Evolutionary conservation across 2,797 vertebrate genomes (phyloP), one percentile per base, ranked within the genome.

Genomic region (Lutjanus campechanus): DNA sequence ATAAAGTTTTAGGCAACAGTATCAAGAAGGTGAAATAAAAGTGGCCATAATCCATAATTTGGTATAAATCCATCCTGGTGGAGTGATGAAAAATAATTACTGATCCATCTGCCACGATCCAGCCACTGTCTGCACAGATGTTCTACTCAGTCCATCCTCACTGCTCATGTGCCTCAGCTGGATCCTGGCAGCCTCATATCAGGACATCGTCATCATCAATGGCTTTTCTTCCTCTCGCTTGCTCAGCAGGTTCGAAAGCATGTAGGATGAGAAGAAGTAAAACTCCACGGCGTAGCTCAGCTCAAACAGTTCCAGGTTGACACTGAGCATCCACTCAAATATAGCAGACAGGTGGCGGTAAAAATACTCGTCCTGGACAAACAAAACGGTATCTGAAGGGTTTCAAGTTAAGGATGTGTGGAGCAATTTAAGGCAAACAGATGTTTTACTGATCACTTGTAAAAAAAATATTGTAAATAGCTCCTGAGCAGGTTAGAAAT

Each of bases 271-370:
- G 85, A 96, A 96, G 89, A 82, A 93, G 64, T 41, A 91, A 81
- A 96, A 96, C 83, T 96, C 96, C 72, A 90, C 85, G 0, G 68
- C 58, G 7, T 82, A 96, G 88, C 92, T 96, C 85, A 96, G 90
- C 87, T 96, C 95, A 73, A 96, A 96, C 67, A 96, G 63, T 84
- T 96, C 92, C 78, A 96, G 72, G 87, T 96, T 96, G 40, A 91
- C 9, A 1, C 93, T 93, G 61, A 96, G 91, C 51, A 90, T 90
- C 96, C 96, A 96, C 86, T 96, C 96, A 60, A 95, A 95, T 8
- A 96, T 55, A 5, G 96, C 96, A 4, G 94, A 88, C 60, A 95
- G 5, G 69, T 96, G 96, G 4, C 46, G 0, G 70, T 92, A 94
- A 5, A 74, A 69, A 71, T 90, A 86, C 0, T 87, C 29, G 0